phyloP scores from a whole-genome alignment of 2,113 vertebrate species.

The Psephotus haematonotus region DNA sequence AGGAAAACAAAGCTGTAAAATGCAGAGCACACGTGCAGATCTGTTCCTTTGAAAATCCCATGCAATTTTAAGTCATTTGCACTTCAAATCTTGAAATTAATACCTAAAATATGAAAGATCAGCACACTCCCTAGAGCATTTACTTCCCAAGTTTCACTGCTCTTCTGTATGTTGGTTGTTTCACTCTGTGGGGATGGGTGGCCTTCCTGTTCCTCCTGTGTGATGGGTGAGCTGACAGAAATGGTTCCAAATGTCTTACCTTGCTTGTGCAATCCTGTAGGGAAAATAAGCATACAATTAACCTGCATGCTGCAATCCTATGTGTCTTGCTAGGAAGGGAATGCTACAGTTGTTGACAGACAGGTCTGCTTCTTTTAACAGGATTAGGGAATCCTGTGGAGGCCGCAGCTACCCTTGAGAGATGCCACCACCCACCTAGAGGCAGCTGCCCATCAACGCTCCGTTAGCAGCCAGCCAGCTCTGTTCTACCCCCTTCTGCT shows the following conservation, averaged over 20 bases:
- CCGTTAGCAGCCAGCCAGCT: constrained; percentile 46
- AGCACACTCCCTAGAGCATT: neutral
- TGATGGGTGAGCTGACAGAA: neutral
- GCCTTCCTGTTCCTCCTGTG: neutral
- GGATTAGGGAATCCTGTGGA: constrained; percentile 78
- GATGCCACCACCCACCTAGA: constrained; percentile 8
- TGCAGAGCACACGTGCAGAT: neutral
- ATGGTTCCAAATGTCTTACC: neutral
- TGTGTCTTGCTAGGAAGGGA: neutral
- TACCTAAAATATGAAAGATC: neutral
- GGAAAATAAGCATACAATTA: neutral
- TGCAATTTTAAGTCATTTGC: neutral
- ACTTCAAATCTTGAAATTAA: neutral
- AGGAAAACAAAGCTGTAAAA: neutral
- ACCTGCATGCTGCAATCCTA: neutral
- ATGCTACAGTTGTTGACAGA: constrained; percentile 2
- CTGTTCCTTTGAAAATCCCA: neutral
- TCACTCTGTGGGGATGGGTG: neutral
- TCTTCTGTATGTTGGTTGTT: neutral
- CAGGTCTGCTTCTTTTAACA: constrained; percentile 66
- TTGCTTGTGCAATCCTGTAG: neutral
- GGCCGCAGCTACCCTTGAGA: constrained; percentile 73
- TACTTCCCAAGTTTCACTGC: neutral
- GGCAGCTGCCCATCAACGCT: constrained; percentile 41
- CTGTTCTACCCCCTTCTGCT: constrained; percentile 42